Conservation (phyloP, 2,888 invertebrate species). For the Osedax frankpressi region DNA sequence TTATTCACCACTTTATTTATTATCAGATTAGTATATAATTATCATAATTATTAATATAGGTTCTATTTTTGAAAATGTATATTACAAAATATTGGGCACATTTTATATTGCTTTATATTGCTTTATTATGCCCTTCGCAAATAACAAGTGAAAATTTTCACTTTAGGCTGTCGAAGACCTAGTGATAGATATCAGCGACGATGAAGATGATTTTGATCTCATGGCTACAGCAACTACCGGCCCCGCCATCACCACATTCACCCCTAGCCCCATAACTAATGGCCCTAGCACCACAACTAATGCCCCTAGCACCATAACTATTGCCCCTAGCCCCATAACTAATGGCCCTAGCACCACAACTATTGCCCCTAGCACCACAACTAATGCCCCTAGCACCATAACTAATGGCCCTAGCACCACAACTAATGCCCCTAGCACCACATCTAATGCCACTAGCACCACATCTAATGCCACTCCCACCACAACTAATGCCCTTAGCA, state of each 20-base stretch:
- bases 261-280: background rate
- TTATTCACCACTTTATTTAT: too few relatives aligned
- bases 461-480: background rate
- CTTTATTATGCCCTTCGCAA: too few relatives aligned
- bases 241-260: background rate
- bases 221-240: background rate
- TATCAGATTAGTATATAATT: too few relatives aligned
- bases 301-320: background rate
- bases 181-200: too few relatives aligned
- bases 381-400: background rate
- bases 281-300: background rate
- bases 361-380: background rate
- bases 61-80: too few relatives aligned
- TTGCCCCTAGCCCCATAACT: background rate
- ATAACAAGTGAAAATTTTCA: too few relatives aligned
- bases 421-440: background rate
- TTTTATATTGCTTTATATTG: too few relatives aligned
- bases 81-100: too few relatives aligned
- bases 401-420: background rate
- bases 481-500: background rate
- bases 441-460: background rate
- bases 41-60: too few relatives aligned
- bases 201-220: slow-evolving; percentile 98
- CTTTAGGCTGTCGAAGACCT: too few relatives aligned
- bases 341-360: background rate